A percentile compares a stretch with the other conserved stretches of the same genome.
Conservation (phyloP, 2,888 invertebrate species). For the Calliopum simillimum region DNA sequence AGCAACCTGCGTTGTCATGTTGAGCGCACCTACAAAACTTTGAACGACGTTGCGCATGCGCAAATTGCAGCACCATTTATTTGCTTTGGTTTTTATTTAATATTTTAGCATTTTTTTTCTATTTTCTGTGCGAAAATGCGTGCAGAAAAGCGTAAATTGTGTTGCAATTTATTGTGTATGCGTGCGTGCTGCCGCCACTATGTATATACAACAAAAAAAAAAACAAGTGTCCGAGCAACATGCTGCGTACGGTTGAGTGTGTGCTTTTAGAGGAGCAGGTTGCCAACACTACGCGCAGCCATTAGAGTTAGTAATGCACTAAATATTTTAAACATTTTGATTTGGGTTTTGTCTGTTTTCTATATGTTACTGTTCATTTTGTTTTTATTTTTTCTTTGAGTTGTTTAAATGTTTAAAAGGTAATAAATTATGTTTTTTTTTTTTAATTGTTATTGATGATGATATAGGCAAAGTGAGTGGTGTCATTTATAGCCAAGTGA, state of each 20-base stretch:
- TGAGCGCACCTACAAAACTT: constrained; percentile 1
- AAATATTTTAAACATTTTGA: constrained; percentile 26
- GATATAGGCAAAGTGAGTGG: no score
- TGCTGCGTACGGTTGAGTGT: no score
- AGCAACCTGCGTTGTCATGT: constrained; percentile 7
- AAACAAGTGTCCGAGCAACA: no score
- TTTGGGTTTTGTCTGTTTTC: background rate
- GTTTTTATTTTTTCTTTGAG: no score
- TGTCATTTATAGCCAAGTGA: no score
- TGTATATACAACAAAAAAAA: no score
- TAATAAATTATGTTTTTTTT: no score
- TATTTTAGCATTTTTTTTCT: constrained; percentile 15
- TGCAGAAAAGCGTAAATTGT: constrained; percentile 6
- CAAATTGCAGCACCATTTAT: background rate
- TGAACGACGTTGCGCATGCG: background rate
- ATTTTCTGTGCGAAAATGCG: constrained; percentile 12
- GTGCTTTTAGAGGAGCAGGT: constrained; percentile 14
- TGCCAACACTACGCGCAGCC: background rate
- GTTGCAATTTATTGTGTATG: constrained; percentile 12
- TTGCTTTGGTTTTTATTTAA: constrained; percentile 25
- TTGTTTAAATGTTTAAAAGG: no score
- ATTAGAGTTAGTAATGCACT: constrained; percentile 15
- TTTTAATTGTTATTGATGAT: no score
- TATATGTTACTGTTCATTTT: no score
- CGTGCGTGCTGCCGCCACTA: background rate